Evolutionary conservation across 2,797 vertebrate genomes (phyloP), one percentile per base, ranked within the genome.

Genomic region (Liparis tanakae): DNA sequence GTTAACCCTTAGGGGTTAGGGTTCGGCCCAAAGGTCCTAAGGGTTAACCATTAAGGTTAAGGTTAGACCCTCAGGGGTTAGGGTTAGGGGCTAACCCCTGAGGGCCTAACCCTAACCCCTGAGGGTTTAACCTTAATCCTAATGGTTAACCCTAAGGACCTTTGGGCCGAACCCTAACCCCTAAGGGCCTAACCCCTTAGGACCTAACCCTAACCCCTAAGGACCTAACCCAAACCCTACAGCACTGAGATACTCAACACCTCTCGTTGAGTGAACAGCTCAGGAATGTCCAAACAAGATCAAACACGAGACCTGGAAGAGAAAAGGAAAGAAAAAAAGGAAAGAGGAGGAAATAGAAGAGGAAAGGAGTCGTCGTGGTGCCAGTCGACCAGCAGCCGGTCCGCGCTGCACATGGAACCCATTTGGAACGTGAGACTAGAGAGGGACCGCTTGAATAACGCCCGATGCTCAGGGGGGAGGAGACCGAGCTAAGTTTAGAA

Each of bases 361-460:
- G 59, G 39, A 61, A 25, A 36, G 60, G 36, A 54, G 39, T 41
- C 39, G 3, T 10, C 4, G 83, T 78, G 76, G 80, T 80, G 74
- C 74, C 82, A 79, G 70, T 55, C 74, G 62, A 72, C 50, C 83
- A 72, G 63, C 46, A 82, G 74, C 14, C 61, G 22, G 74, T 79
- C 83, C 81, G 73, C 71, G 68, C 77, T 77, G 59, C 91, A 90
- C 71, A 80, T 92, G 91, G 87, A 88, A 88, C 81, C 84, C 76
- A 89, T 92, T 88, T 78, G 91, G 85, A 91, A 91, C 33, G 74
- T 78, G 88, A 89, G 81, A 86, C 84, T 72, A 58, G 20, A 25
- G 83, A 53, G 20, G 30, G 83, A 53, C 63, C 34, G 34, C 48
- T 61, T 79, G 66, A 90, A 81, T 79, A 63, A 78, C 36, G 18